These are phyloP conservation scores for Tachypleus tridentatus DNA, from an alignment of 1,140 invertebrate species.

Conservation along the genomic window DNA sequence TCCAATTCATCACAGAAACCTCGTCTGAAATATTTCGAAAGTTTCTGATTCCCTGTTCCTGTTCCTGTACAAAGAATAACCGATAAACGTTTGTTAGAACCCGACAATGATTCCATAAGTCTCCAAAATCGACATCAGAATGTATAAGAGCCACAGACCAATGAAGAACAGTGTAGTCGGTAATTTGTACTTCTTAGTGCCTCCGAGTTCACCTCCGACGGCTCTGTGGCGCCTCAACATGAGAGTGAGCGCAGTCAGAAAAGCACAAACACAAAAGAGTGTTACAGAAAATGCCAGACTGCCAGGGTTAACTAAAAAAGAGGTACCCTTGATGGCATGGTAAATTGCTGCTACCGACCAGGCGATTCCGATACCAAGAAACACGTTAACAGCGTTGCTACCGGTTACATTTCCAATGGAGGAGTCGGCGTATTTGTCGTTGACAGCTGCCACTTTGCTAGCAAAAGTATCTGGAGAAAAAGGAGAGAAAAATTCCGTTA, in stretches of 20 bases:
- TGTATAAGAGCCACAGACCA: constrained; percentile 79
- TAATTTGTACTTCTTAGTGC: constrained; percentile 58
- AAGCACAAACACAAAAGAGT: constrained; percentile 41
- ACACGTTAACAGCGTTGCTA: constrained; percentile 95
- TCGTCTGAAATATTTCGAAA: no score
- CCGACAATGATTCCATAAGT: constrained; percentile 54
- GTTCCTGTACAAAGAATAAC: no score
- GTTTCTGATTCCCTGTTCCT: no score
- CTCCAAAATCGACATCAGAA: constrained; percentile 81
- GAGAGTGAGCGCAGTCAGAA: constrained; percentile 46
- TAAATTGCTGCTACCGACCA: constrained; percentile 37
- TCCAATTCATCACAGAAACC: no score
- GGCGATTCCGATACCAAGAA: constrained; percentile 43
- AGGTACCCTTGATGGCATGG: constrained; percentile 30
- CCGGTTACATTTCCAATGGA: constrained; percentile 97
- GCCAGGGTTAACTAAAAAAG: constrained; percentile 37
- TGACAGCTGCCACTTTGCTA: constrained; percentile 92
- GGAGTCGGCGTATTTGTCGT: constrained; percentile 94
- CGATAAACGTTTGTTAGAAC: constrained; percentile 11
- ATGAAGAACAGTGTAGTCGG: constrained; percentile 66
- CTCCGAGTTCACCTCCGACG: constrained; percentile 85
- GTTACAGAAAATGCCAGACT: constrained; percentile 45
- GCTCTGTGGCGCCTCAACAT: constrained; percentile 59
- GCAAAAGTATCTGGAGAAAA: constrained; percentile 73
- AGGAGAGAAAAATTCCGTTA: constrained; percentile 7